A percentile compares a stretch with the other conserved stretches of the same genome.
Conservation (phyloP, 2,113 vertebrate species). For the Excalfactoria chinensis region DNA sequence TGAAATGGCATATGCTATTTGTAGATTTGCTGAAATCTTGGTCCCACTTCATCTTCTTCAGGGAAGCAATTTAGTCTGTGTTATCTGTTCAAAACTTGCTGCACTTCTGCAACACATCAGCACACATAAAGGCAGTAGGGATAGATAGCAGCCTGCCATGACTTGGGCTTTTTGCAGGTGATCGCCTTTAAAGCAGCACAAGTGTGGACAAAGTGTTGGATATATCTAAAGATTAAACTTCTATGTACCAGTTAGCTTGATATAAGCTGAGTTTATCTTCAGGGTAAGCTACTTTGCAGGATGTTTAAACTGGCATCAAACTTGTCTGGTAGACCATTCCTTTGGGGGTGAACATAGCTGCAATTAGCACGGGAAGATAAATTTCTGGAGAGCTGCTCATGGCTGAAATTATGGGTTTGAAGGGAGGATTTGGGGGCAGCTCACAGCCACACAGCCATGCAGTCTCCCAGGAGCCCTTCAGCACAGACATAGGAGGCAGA, state of each 20-base stretch:
- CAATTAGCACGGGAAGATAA: background rate
- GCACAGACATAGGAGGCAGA: background rate
- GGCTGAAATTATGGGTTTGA: background rate
- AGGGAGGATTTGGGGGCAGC: background rate
- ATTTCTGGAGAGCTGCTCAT: fast-evolving
- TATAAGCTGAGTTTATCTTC: background rate
- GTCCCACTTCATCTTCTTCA: background rate
- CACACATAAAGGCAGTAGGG: background rate
- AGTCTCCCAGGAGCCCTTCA: background rate
- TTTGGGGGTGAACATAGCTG: background rate
- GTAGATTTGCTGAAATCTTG: background rate
- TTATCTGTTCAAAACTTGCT: background rate
- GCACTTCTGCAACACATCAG: background rate
- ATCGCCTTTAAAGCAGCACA: background rate
- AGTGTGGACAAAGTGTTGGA: background rate
- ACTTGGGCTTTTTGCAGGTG: background rate
- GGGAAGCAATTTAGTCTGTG: background rate
- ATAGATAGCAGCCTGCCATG: background rate
- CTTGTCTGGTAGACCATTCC: background rate
- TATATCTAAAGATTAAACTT: background rate
- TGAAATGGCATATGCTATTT: background rate
- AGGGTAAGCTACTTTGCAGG: background rate
- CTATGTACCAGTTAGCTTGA: background rate
- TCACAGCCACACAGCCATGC: background rate
- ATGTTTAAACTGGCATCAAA: background rate